Evolutionary conservation across 2,888 invertebrate genomes (phyloP).

Genomic region (Tupiocoris notatus): DNA sequence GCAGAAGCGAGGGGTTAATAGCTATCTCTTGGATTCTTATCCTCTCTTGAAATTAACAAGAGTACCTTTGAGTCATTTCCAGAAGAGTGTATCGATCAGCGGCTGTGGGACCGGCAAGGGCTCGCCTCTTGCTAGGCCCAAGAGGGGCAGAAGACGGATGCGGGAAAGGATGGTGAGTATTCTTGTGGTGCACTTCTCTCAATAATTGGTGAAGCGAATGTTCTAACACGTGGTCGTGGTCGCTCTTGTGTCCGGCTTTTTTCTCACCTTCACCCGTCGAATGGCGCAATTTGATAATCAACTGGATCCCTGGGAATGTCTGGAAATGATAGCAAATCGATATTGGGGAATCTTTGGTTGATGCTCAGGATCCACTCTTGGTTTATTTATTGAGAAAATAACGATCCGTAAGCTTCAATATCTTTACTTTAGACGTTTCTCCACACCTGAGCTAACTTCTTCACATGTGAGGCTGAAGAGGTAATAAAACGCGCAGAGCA

Average conservation of each 20-base stretch:
- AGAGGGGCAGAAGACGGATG: slow-evolving; percentile 92
- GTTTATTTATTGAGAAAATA: no score
- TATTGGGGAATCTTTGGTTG: no score
- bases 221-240: slow-evolving; percentile 95
- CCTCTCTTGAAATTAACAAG: no score
- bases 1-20: no score
- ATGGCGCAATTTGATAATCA: slow-evolving; percentile 88
- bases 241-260: slow-evolving; percentile 57
- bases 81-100: slow-evolving; percentile 81
- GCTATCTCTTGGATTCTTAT: no score
- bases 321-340: no score
- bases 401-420: no score
- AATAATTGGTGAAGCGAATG: slow-evolving; percentile 92
- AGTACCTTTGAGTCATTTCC: slow-evolving; percentile 77
- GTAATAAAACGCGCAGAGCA: no score
- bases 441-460: no score
- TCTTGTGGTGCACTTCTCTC: slow-evolving; percentile 86
- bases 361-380: no score
- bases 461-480: no score
- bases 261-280: slow-evolving; percentile 53
- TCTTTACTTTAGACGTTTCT: no score
- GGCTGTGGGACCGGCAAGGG: slow-evolving; percentile 88
- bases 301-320: slow-evolving; percentile 88
- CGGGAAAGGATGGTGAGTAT: slow-evolving; percentile 90
- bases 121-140: slow-evolving; percentile 87